Conservation (phyloP, 37 sponge, comb jelly and placozoan species). For the Bolinopsis microptera region DNA sequence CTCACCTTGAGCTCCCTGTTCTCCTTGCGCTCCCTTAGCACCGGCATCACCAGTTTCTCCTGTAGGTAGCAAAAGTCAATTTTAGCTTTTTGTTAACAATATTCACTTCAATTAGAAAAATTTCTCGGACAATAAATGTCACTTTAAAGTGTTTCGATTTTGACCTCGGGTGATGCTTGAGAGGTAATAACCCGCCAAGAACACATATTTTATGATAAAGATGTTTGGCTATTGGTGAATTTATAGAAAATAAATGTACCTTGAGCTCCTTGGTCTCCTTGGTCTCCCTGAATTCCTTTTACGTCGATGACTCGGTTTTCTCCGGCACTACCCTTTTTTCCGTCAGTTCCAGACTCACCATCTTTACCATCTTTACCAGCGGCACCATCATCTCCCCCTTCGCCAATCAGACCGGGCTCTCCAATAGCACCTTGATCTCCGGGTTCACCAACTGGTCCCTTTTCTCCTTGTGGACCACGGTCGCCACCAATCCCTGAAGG, state of each 20-base stretch:
- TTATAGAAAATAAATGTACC: no score
- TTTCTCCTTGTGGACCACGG: not conserved
- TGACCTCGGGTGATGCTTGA: no score
- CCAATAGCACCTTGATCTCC: slow-evolving; percentile 21
- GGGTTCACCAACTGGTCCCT: not conserved
- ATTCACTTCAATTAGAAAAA: no score
- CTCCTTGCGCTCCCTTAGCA: slow-evolving; percentile 18
- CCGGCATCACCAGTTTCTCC: slow-evolving; percentile 48
- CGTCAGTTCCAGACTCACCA: slow-evolving; percentile 7
- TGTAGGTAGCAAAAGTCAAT: not conserved
- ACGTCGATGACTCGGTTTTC: slow-evolving; percentile 26
- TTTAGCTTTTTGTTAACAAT: no score
- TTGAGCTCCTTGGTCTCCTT: not conserved
- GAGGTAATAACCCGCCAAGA: no score
- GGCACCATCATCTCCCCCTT: not conserved
- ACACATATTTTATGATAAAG: no score
- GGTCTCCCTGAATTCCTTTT: slow-evolving; percentile 37
- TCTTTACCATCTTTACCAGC: not conserved
- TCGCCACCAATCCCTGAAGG: slow-evolving; percentile 12
- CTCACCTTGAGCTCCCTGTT: not conserved
- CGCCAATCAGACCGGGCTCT: not conserved
- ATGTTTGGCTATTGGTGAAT: no score
- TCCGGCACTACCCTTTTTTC: slow-evolving; percentile 35
- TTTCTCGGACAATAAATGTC: no score
- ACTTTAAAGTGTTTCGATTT: no score